These are phyloP conservation scores for Drosophila prolongata DNA, from an alignment of 2,888 invertebrate species.

Conservation along the genomic window DNA sequence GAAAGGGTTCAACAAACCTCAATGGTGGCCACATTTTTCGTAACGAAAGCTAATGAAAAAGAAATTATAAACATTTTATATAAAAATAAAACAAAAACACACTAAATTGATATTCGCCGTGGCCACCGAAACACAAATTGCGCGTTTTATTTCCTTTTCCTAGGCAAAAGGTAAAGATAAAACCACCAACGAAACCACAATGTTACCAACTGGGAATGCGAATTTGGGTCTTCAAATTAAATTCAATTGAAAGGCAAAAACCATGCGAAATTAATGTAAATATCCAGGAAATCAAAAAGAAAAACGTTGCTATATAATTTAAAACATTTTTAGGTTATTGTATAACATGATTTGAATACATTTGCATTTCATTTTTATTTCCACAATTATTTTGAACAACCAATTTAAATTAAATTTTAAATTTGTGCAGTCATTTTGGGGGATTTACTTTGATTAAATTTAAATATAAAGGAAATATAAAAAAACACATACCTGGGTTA, in stretches of 20 bases:
- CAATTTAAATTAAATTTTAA: background rate
- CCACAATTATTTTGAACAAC: background rate
- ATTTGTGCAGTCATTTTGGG: slow-evolving; percentile 1
- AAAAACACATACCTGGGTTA: no score
- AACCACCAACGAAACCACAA: slow-evolving; percentile 37
- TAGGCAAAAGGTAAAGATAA: slow-evolving; percentile 27
- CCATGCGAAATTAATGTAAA: slow-evolving; percentile 29
- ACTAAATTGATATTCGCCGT: slow-evolving; percentile 55
- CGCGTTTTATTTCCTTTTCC: slow-evolving; percentile 77
- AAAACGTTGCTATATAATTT: slow-evolving; percentile 14
- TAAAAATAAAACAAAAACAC: slow-evolving; percentile 50
- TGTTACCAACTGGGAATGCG: slow-evolving; percentile 42
- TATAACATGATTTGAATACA: slow-evolving; percentile 15
- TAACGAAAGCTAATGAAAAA: slow-evolving; percentile 73
- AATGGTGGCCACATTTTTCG: slow-evolving; percentile 52
- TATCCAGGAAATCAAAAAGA: slow-evolving; percentile 32
- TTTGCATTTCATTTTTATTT: slow-evolving; percentile 2
- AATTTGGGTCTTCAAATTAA: slow-evolving; percentile 49
- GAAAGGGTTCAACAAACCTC: slow-evolving; percentile 70
- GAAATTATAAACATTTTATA: slow-evolving; percentile 79
- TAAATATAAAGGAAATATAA: background rate
- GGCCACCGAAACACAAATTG: slow-evolving; percentile 67
- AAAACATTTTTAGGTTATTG: slow-evolving; percentile 13
- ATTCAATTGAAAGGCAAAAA: slow-evolving; percentile 46
- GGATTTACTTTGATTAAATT: slow-evolving; percentile 1